Percentiles rank a stretch among this genome's conserved stretches.
Conservation (phyloP, 2,888 invertebrate species). For the Vanessa cardui region DNA sequence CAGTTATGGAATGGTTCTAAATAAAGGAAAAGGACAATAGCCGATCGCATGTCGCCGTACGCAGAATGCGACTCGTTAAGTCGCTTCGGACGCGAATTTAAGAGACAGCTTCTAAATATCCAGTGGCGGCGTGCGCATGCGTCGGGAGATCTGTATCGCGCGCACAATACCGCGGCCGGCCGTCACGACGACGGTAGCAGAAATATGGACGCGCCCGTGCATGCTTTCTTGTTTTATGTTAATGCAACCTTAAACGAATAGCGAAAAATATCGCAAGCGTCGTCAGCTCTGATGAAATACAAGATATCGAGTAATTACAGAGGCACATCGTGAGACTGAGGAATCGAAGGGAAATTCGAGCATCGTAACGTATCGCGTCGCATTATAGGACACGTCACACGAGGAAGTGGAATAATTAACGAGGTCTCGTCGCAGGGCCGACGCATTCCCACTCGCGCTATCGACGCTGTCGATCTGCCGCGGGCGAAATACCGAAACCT, state of each 20-base stretch:
- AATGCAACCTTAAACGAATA: slow-evolving; percentile 71
- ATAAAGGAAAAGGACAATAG: slow-evolving; percentile 66
- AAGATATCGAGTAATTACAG: slow-evolving; percentile 56
- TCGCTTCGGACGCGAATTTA: slow-evolving; percentile 70
- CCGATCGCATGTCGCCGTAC: slow-evolving; percentile 71
- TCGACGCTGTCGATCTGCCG: slow-evolving; percentile 72
- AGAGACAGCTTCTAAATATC: slow-evolving; percentile 80
- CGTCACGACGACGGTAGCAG: slow-evolving; percentile 79
- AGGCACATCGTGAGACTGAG: slow-evolving; percentile 1
- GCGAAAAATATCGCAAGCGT: slow-evolving; percentile 65
- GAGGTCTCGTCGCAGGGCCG: slow-evolving; percentile 49
- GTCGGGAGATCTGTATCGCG: slow-evolving; percentile 78
- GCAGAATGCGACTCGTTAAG: slow-evolving; percentile 78
- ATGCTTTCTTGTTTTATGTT: slow-evolving; percentile 79
- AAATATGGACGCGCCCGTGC: slow-evolving; percentile 77
- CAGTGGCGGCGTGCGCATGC: slow-evolving; percentile 71
- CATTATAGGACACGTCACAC: slow-evolving; percentile 39
- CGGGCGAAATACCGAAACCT: slow-evolving; percentile 76
- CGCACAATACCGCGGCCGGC: slow-evolving; percentile 74
- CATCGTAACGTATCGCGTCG: slow-evolving; percentile 13
- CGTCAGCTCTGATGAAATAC: slow-evolving; percentile 65
- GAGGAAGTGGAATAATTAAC: slow-evolving; percentile 75
- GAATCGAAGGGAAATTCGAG: slow-evolving; percentile 20
- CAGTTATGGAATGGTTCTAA: slow-evolving; percentile 52
- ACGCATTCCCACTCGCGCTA: slow-evolving; percentile 55